These are phyloP conservation scores for Actenoides hombroni DNA, from an alignment of 2,113 vertebrate genomes.

Conservation along the genomic window DNA sequence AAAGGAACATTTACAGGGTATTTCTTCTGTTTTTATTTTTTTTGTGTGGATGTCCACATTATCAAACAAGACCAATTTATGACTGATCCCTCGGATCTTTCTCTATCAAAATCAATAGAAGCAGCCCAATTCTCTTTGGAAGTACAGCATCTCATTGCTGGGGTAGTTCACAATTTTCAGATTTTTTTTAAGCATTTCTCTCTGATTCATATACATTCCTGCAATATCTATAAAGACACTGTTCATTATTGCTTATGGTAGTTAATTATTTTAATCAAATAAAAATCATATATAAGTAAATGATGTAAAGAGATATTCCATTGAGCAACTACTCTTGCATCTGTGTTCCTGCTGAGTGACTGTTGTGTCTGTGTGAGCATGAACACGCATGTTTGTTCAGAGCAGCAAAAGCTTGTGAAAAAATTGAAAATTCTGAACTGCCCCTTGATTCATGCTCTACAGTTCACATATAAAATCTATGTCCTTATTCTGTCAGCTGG, in stretches of 20 bases:
- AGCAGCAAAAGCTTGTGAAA: conserved; percentile 55
- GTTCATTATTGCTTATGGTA: conserved; percentile 83
- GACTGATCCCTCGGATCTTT: conserved; percentile 84
- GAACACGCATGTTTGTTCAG: not conserved
- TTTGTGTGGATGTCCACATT: conserved; percentile 84
- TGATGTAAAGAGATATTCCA: conserved; percentile 37
- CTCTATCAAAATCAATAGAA: conserved; percentile 80
- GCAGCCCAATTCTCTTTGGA: conserved; percentile 97
- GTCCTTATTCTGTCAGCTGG: conserved; percentile 68
- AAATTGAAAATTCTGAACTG: conserved; percentile 74
- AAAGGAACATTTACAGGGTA: conserved; percentile 94
- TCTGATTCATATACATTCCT: conserved; percentile 75
- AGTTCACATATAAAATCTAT: conserved; percentile 70
- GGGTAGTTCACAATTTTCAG: conserved; percentile 81
- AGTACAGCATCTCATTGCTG: conserved; percentile 79
- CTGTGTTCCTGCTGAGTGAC: conserved; percentile 45
- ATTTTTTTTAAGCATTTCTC: conserved; percentile 74
- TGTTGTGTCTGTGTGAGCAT: not conserved
- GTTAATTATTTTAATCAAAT: conserved; percentile 67
- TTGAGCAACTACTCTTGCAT: conserved; percentile 26
- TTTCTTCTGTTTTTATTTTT: conserved; percentile 52
- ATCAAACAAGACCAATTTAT: conserved; percentile 80
- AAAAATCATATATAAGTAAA: conserved; percentile 65
- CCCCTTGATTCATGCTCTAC: conserved; percentile 71
- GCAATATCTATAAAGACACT: conserved; percentile 71